A percentile compares a stretch with the other conserved stretches of the same genome.
These are phyloP conservation scores for Zaprionus nigranus DNA, from an alignment of 1,140 invertebrate genomes.

Conservation along the genomic window DNA sequence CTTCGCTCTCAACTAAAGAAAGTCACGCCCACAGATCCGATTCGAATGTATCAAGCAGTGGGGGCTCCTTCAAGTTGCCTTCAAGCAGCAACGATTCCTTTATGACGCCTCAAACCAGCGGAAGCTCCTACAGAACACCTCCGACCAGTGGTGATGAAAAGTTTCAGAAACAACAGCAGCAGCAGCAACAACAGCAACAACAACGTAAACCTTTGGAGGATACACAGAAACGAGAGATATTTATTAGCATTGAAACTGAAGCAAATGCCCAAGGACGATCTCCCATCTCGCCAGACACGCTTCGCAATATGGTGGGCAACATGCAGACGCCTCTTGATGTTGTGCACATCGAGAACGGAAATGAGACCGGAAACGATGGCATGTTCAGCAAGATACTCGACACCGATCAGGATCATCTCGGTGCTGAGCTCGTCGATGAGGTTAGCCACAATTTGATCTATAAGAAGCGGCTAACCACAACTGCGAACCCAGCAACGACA, in stretches of 20 bases:
- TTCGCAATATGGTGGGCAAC: conserved; percentile 80
- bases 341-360: conserved; percentile 72
- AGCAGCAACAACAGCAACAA: not conserved
- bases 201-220: conserved; percentile 24
- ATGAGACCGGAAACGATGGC: conserved; percentile 70
- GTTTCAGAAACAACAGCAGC: conserved; percentile 6
- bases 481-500: conserved; percentile 32
- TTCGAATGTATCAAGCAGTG: conserved; percentile 33
- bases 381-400: conserved; percentile 81
- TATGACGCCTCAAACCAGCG: conserved; percentile 4
- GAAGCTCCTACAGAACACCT: conserved; percentile 24
- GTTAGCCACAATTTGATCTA: conserved; percentile 34
- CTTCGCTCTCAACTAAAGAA: conserved; percentile 45
- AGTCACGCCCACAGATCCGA: conserved; percentile 65
- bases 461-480: conserved; percentile 30
- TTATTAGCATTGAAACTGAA: conserved; percentile 82
- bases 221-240: conserved; percentile 77
- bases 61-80: conserved; percentile 21
- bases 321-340: conserved; percentile 70
- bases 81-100: conserved; percentile 17
- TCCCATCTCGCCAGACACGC: conserved; percentile 70
- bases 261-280: conserved; percentile 74
- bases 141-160: conserved; percentile 44
- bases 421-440: conserved; percentile 47
- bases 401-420: conserved; percentile 54